Percentiles rank a stretch among this genome's conserved stretches.
Evolutionary conservation across 2,888 invertebrate genomes (phyloP).

Genomic region (Mythimna impura): DNA sequence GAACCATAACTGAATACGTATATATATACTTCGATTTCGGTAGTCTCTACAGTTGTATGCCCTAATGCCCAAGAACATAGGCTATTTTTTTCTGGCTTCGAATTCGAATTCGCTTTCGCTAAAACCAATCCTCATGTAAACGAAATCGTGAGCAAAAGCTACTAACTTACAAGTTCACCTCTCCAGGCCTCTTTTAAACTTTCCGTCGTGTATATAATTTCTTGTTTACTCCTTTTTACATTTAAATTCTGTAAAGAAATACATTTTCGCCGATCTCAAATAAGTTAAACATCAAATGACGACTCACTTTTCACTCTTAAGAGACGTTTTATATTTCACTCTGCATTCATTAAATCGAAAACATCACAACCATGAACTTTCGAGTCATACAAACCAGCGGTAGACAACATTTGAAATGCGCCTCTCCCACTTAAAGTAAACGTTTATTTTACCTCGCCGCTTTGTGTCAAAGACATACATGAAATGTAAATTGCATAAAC

Average conservation of each 20-base stretch:
- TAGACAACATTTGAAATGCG: conserved; percentile 46
- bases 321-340: conserved; percentile 10
- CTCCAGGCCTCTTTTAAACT: background rate
- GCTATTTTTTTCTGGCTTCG: no score
- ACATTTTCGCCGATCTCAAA: background rate
- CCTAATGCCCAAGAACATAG: no score
- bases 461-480: conserved; percentile 60
- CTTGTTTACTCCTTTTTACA: background rate
- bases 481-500: conserved; percentile 64
- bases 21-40: no score
- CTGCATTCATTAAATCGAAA: background rate
- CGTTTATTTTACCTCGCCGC: conserved; percentile 58
- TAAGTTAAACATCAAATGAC: background rate
- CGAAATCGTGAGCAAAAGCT: no score
- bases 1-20: no score
- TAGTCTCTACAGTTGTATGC: no score
- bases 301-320: background rate
- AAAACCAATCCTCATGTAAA: no score
- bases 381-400: conserved; percentile 49
- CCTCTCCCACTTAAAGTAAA: conserved; percentile 40
- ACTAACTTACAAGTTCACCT: background rate
- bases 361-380: conserved; percentile 14
- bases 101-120: no score
- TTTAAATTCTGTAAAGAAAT: background rate
- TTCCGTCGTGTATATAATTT: background rate